These are phyloP conservation scores for Taxidea taxus DNA, from an alignment of 2,113 vertebrate species.

Conservation along the genomic window DNA sequence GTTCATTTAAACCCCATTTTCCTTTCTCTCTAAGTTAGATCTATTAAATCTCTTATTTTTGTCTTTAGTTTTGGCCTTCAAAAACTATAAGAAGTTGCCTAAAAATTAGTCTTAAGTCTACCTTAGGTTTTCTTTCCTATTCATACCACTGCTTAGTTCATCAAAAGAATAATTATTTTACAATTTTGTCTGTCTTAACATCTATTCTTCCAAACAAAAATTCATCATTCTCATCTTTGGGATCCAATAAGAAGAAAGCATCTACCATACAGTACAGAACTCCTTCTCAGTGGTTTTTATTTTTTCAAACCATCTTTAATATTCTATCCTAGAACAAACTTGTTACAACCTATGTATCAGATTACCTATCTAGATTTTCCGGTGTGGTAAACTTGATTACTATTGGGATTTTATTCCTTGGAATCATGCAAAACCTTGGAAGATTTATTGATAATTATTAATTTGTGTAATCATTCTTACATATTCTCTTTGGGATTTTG, in stretches of 20 bases:
- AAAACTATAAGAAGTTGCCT: conserved; percentile 2
- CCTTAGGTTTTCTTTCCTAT: conserved; percentile 29
- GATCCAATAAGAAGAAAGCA: conserved; percentile 1
- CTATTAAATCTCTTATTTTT: conserved; percentile 28
- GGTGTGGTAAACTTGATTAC: neutral
- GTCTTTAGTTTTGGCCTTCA: neutral
- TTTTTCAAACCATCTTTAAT: neutral
- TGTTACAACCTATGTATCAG: neutral
- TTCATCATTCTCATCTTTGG: neutral
- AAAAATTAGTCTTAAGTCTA: conserved; percentile 28
- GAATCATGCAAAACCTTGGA: neutral
- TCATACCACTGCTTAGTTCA: neutral
- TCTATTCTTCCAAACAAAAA: conserved; percentile 21
- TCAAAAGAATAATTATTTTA: neutral
- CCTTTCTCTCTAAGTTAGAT: conserved; percentile 34
- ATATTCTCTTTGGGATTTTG: conserved; percentile 10
- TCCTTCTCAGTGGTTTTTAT: neutral
- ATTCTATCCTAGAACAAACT: neutral
- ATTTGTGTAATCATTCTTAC: neutral
- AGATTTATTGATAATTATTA: neutral
- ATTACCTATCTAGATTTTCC: neutral
- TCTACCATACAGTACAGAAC: neutral
- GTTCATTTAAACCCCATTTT: conserved; percentile 38
- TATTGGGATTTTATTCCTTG: conserved; percentile 4
- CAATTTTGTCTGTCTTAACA: conserved; percentile 14